Evolutionary conservation across 2,797 vertebrate genomes (phyloP).

Genomic region (Amazona finschi): DNA sequence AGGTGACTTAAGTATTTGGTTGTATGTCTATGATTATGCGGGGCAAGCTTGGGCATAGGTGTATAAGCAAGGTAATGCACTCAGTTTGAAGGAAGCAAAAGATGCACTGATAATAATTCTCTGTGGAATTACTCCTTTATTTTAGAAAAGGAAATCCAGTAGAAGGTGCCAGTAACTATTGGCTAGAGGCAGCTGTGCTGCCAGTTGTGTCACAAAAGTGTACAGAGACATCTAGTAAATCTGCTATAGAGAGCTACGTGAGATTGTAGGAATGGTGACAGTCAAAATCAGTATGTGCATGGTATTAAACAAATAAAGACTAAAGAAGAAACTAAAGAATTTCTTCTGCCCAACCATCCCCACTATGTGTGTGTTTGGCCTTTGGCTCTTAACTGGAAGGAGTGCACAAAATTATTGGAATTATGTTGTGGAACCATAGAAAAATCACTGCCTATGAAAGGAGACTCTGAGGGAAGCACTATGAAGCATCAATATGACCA

Average conservation of each 20-base stretch:
- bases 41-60: neutral
- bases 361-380: neutral
- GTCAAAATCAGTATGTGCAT: neutral
- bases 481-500: neutral
- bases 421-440: neutral
- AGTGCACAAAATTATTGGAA: neutral
- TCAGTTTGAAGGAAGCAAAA: neutral
- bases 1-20: neutral
- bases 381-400: neutral
- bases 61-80: neutral
- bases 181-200: neutral
- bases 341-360: neutral
- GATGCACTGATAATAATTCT: neutral
- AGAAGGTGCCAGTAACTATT: neutral
- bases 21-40: neutral
- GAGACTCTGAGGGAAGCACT: neutral
- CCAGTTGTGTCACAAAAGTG: neutral
- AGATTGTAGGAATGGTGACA: neutral
- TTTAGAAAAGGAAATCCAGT: neutral
- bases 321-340: neutral
- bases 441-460: neutral
- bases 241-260: neutral
- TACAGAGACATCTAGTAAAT: neutral
- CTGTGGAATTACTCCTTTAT: neutral
- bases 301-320: neutral